These are phyloP conservation scores for Shargacucullia verbasci DNA, from an alignment of 2,888 invertebrate species.

Conservation along the genomic window DNA sequence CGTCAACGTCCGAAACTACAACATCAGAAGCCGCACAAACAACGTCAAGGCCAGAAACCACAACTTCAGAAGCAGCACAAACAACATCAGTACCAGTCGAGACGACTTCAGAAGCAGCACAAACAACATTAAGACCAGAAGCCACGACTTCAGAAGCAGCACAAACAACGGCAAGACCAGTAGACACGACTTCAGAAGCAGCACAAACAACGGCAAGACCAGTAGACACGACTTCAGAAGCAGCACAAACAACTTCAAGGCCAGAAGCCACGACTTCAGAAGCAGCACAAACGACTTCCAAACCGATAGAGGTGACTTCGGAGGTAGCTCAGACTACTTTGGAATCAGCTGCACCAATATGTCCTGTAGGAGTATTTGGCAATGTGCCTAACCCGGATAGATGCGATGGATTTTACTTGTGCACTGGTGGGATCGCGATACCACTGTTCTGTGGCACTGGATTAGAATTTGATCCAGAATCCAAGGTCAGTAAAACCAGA, in stretches of 20 bases:
- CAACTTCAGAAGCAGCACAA: neutral
- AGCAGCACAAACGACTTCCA: no score
- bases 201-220: neutral
- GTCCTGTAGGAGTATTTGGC: conserved; percentile 48
- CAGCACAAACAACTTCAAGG: neutral
- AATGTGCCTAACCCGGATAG: conserved; percentile 35
- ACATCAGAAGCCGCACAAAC: neutral
- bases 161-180: neutral
- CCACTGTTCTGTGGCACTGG: conserved; percentile 20
- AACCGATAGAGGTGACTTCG: neutral
- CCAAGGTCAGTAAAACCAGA: conserved; percentile 10
- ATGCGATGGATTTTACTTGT: conserved; percentile 41
- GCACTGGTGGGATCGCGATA: conserved; percentile 11
- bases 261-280: neutral
- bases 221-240: neutral
- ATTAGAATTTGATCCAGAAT: conserved; percentile 22
- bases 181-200: neutral
- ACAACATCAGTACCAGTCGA: neutral
- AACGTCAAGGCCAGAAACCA: neutral
- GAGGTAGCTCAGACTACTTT: neutral
- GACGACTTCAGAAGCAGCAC: neutral
- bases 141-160: neutral
- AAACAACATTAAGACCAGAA: neutral
- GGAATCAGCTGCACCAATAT: conserved; percentile 36
- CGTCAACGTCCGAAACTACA: neutral